Conservation (phyloP, 2,888 invertebrate species). For the Pristionchus entomophagus region DNA sequence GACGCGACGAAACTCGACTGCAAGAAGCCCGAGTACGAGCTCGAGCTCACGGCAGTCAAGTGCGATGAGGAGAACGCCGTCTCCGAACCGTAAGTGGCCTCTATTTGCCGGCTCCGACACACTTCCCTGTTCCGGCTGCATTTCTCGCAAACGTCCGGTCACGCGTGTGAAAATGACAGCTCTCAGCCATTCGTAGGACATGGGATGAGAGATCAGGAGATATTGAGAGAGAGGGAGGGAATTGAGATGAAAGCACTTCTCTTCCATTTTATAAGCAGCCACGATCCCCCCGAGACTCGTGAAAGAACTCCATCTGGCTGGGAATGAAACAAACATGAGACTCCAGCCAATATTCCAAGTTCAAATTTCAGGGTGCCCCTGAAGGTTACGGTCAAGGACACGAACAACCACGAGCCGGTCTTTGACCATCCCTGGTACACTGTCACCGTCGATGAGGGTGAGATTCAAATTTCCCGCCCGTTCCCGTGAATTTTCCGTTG, state of each 20-base stretch:
- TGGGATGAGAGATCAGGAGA: not conserved
- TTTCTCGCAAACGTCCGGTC: not conserved
- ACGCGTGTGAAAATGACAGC: conserved; percentile 23
- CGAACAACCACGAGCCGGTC: conserved; percentile 94
- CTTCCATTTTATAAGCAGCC: not conserved
- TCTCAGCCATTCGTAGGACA: not conserved
- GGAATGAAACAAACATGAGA: not conserved
- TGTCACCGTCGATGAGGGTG: conserved; percentile 90
- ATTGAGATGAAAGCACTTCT: conserved; percentile 10
- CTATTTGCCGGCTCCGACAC: not conserved
- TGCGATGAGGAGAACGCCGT: conserved; percentile 68
- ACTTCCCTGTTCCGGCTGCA: conserved; percentile 15
- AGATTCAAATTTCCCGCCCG: conserved; percentile 11
- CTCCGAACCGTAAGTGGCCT: conserved; percentile 57
- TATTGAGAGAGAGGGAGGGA: not conserved
- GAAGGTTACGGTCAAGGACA: conserved; percentile 89
- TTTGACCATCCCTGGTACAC: conserved; percentile 93
- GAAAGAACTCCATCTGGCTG: conserved; percentile 3
- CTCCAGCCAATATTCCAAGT: not conserved
- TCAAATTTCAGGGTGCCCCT: conserved; percentile 62
- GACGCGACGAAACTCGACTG: conserved; percentile 67
- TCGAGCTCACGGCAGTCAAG: conserved; percentile 68
- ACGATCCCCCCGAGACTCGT: not conserved
- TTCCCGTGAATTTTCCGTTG: not conserved
- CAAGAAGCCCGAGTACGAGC: conserved; percentile 64